Conservation (phyloP, 2,113 vertebrate genomes). For the Chloebia gouldiae region DNA sequence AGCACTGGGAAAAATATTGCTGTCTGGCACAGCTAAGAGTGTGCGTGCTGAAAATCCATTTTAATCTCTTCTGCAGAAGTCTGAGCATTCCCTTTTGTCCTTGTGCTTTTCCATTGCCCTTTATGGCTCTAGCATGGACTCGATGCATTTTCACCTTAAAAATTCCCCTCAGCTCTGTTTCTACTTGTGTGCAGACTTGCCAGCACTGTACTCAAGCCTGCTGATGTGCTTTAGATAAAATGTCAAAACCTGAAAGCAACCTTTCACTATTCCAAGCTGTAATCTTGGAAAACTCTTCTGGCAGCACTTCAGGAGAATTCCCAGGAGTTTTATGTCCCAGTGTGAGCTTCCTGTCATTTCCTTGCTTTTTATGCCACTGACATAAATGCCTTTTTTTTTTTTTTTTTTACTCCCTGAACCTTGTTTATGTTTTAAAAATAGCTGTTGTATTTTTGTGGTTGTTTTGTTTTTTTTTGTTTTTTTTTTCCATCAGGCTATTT, state of each 20-base stretch:
- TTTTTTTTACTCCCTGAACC: background rate
- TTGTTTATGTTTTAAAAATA: background rate
- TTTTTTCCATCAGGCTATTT: background rate
- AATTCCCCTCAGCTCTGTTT: background rate
- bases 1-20: background rate
- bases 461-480: background rate
- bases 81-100: constrained; percentile 8
- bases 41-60: constrained; percentile 36
- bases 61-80: background rate
- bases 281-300: background rate
- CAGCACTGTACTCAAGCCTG: background rate
- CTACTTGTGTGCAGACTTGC: background rate
- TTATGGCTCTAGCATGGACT: background rate
- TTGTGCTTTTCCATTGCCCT: constrained; percentile 6
- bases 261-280: background rate
- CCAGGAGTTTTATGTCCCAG: background rate
- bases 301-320: background rate
- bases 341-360: background rate
- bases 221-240: background rate
- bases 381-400: background rate
- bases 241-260: background rate
- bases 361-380: background rate
- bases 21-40: background rate
- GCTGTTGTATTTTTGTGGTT: background rate
- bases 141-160: background rate